Evolutionary conservation across 2,888 invertebrate species (phyloP).

Genomic region (Esperia sulphurella): DNA sequence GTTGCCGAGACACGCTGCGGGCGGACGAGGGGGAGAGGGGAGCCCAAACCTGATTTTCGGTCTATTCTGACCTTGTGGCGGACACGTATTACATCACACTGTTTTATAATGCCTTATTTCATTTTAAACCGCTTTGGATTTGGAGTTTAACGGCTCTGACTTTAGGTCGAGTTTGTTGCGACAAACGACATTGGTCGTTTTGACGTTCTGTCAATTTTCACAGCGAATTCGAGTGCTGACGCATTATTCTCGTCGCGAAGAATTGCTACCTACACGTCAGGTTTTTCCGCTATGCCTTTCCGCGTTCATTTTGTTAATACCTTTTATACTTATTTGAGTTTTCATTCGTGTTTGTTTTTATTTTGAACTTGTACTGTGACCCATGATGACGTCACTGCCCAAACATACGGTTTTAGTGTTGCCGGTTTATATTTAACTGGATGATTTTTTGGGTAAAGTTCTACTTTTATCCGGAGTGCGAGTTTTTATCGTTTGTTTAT

Average conservation of each 20-base stretch:
- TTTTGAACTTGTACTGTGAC: slow-evolving; percentile 15
- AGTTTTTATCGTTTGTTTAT: background rate
- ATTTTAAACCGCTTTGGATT: slow-evolving; percentile 15
- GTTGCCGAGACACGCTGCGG: slow-evolving; percentile 9
- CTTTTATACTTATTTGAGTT: slow-evolving; percentile 18
- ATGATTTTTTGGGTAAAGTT: slow-evolving; percentile 10
- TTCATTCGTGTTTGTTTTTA: slow-evolving; percentile 25
- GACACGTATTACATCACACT: slow-evolving; percentile 70
- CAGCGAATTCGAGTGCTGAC: slow-evolving; percentile 33
- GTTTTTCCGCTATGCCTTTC: slow-evolving; percentile 72
- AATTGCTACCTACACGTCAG: slow-evolving; percentile 57
- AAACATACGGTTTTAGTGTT: background rate
- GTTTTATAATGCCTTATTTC: slow-evolving; percentile 61
- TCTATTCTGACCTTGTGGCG: slow-evolving; percentile 74
- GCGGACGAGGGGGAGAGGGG: slow-evolving; percentile 21
- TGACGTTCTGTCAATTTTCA: slow-evolving; percentile 20
- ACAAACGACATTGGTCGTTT: slow-evolving; percentile 14
- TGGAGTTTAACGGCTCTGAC: background rate
- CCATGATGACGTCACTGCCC: background rate
- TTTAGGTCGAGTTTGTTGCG: slow-evolving; percentile 19
- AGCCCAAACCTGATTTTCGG: slow-evolving; percentile 74
- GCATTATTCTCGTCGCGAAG: slow-evolving; percentile 46
- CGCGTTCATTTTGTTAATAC: slow-evolving; percentile 47
- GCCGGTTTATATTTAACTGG: slow-evolving; percentile 6
- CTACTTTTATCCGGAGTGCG: background rate